Conservation (phyloP, 2,797 vertebrate genomes). For the Carcharodon carcharias region DNA sequence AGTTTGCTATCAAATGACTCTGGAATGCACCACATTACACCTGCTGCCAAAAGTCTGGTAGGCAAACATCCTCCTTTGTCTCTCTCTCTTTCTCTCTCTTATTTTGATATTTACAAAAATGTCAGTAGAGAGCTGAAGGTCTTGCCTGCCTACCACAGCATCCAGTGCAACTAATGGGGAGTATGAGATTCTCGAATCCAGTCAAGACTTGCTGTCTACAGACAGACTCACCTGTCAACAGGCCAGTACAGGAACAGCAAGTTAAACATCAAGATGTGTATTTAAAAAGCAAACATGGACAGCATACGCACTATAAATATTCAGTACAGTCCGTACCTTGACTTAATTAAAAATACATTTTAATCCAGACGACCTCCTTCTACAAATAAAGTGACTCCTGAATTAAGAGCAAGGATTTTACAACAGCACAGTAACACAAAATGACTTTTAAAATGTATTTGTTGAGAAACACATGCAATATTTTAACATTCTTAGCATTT, state of each 20-base stretch:
- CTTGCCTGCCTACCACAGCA: not conserved
- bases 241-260: not conserved
- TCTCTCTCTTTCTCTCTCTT: not conserved
- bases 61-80: not conserved
- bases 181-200: not conserved
- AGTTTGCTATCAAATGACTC: not conserved
- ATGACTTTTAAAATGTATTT: not conserved
- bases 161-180: not conserved
- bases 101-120: not conserved
- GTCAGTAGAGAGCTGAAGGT: not conserved
- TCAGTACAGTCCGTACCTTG: not conserved
- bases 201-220: not conserved
- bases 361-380: not conserved
- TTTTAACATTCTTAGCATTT: not conserved
- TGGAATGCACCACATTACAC: not conserved
- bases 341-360: not conserved
- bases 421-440: not conserved
- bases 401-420: not conserved
- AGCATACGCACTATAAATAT: not conserved
- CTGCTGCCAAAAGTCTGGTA: not conserved
- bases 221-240: not conserved
- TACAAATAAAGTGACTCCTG: not conserved
- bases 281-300: conserved; percentile 8
- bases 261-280: not conserved
- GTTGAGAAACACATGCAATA: not conserved